Base-by-base conservation (phyloP, 35 echinoderm and acorn worm species). In the Anneissia japonica region DNA sequence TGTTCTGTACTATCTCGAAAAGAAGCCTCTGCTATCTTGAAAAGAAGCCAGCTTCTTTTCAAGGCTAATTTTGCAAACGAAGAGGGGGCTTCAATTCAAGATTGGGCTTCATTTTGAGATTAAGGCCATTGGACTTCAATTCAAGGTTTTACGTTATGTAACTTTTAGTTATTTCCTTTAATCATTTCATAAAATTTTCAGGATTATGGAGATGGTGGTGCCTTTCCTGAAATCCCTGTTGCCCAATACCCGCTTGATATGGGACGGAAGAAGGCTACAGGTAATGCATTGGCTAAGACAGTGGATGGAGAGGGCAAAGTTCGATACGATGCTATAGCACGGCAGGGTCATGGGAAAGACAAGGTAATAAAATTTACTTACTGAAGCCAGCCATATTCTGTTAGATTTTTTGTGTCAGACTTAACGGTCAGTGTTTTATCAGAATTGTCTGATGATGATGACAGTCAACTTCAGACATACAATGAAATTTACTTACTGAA, bases 131-230 rank as follows among this genome's bases (percentile, higher is more conserved):
- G n/a, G n/a, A n/a, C n/a, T 64, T 12, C 51, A 89, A 28, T 85
- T 17, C 11, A 35, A 12, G 32, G 3, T 19, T 14, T 6, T 64
- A 0, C 26, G 32, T 11, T 76, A 45, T 7, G 14, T 29, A 1
- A 23, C 1, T 7, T 35, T 74, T 74, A 28, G 0, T 76, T 37
- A 56, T 76, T 90, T 41, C 72, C 41, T 33, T 87, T 83, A 14
- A 35, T 26, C 7, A 86, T 80, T 38, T n/a, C n/a, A n/a, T n/a
- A n/a, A n/a, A n/a, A n/a, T n/a, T n/a, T n/a, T 31, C 38, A 97
- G 94, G 94, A 97, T 72, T 97, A 86, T 97, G 94, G 91, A 72
- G 94, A 97, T 88, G 94, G 94, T 23, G 94, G 94, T 32, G 94
- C 94, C 46, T 97, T 79, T 72, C 94, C 94, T 80, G 94, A 97